These are phyloP conservation scores for Anastrepha obliqua DNA, from an alignment of 1,140 invertebrate genomes.

Conservation along the genomic window DNA sequence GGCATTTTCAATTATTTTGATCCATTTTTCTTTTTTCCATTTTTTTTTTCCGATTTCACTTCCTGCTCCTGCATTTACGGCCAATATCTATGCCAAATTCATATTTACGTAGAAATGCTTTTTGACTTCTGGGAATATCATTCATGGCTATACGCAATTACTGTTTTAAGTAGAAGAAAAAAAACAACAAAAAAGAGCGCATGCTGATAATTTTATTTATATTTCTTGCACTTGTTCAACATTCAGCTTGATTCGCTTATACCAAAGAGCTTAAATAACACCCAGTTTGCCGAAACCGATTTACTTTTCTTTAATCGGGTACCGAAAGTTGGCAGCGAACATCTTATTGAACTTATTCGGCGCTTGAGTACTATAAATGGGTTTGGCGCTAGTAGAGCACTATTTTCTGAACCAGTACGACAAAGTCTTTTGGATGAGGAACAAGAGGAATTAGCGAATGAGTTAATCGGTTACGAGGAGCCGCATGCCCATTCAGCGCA, in stretches of 20 bases:
- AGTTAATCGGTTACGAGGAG: constrained; percentile 62
- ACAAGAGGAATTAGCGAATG: constrained; percentile 59
- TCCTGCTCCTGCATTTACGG: background rate
- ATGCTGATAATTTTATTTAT: background rate
- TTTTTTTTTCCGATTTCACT: background rate
- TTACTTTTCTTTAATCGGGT: constrained; percentile 91
- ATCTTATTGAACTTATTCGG: constrained; percentile 88
- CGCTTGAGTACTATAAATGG: constrained; percentile 83
- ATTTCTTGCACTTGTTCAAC: background rate
- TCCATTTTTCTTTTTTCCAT: background rate
- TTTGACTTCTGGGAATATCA: background rate
- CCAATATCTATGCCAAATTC: too few species aligned
- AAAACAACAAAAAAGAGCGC: too few species aligned
- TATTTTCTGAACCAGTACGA: constrained; percentile 56
- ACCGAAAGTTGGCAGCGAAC: constrained; percentile 89
- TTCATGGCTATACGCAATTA: background rate
- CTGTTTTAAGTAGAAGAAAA: background rate
- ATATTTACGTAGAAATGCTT: background rate
- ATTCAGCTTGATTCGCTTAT: constrained; percentile 62
- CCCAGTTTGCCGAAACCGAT: constrained; percentile 80
- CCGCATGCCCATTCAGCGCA: constrained; percentile 60
- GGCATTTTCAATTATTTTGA: constrained; percentile 19
- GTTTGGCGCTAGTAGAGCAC: constrained; percentile 68
- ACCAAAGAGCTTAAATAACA: constrained; percentile 82
- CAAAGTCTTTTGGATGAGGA: constrained; percentile 54